These are phyloP conservation scores for Cephus nigrinus DNA, from an alignment of 2,888 invertebrate species.

Conservation along the genomic window DNA sequence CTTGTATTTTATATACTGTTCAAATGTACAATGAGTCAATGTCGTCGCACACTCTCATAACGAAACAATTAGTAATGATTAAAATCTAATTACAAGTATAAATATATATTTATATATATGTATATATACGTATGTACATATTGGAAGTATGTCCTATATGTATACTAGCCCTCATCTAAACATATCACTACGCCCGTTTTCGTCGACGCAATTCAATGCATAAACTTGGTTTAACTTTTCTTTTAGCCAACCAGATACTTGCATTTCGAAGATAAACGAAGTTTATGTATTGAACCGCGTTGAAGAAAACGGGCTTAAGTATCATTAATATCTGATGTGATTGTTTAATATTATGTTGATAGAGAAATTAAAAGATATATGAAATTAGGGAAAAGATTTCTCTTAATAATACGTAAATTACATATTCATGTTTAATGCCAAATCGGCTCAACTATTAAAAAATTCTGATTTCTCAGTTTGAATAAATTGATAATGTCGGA, in stretches of 20 bases:
- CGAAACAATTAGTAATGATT: neutral
- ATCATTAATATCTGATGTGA: neutral
- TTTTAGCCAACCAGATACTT: too few species aligned
- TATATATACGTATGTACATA: slow-evolving; percentile 8
- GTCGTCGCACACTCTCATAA: slow-evolving; percentile 7
- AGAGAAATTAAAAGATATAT: neutral
- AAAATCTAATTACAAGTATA: slow-evolving; percentile 15
- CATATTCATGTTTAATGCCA: neutral
- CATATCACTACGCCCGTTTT: neutral
- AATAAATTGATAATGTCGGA: neutral
- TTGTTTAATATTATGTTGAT: neutral
- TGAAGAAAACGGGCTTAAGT: neutral
- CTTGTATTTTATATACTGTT: slow-evolving; percentile 8
- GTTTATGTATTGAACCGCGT: too few species aligned
- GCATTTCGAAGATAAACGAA: too few species aligned
- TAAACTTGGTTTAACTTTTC: too few species aligned
- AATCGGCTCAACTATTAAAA: neutral
- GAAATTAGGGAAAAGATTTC: neutral
- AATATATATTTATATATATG: slow-evolving; percentile 7
- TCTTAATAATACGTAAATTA: neutral
- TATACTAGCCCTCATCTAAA: neutral
- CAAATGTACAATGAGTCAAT: slow-evolving; percentile 21
- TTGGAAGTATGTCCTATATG: neutral
- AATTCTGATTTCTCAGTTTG: neutral
- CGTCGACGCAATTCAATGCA: too few species aligned